A percentile compares a stretch with the other conserved stretches of the same genome.
These are phyloP conservation scores for Ephialtes manifestator DNA, from an alignment of 2,888 invertebrate species.

Conservation along the genomic window DNA sequence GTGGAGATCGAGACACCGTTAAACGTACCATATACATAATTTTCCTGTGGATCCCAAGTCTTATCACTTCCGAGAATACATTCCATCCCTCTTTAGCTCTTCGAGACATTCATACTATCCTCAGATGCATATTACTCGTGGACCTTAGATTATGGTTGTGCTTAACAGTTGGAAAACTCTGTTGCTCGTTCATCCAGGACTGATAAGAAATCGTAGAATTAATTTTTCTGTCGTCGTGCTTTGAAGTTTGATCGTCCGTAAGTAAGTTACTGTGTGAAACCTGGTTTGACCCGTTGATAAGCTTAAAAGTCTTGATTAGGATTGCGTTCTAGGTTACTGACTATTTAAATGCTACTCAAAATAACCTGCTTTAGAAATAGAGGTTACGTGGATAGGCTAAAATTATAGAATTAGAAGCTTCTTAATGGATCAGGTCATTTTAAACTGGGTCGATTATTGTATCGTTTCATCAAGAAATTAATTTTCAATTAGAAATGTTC, in stretches of 20 bases:
- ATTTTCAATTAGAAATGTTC: no score
- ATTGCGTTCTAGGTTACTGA: background rate
- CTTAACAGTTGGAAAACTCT: background rate
- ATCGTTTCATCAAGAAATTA: no score
- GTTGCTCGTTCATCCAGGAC: background rate
- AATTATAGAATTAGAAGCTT: background rate
- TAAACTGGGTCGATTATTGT: no score
- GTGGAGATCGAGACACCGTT: conserved; percentile 64
- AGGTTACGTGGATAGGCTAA: background rate
- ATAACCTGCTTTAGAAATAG: background rate
- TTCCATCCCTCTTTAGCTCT: conserved; percentile 46
- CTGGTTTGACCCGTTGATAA: background rate
- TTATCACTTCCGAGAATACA: conserved; percentile 57
- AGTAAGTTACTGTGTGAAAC: conserved; percentile 7
- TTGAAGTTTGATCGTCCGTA: background rate
- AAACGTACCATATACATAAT: conserved; percentile 61
- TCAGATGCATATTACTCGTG: background rate
- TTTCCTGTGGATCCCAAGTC: conserved; percentile 45
- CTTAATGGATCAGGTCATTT: background rate
- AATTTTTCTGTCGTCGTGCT: background rate
- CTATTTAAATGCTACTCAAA: background rate
- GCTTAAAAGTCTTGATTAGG: background rate
- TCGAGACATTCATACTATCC: background rate
- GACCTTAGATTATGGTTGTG: background rate
- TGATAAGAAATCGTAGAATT: background rate